A percentile compares a stretch with the other conserved stretches of the same genome.
Conservation (phyloP, 2,113 vertebrate species). For the Hydrochoerus hydrochaeris region DNA sequence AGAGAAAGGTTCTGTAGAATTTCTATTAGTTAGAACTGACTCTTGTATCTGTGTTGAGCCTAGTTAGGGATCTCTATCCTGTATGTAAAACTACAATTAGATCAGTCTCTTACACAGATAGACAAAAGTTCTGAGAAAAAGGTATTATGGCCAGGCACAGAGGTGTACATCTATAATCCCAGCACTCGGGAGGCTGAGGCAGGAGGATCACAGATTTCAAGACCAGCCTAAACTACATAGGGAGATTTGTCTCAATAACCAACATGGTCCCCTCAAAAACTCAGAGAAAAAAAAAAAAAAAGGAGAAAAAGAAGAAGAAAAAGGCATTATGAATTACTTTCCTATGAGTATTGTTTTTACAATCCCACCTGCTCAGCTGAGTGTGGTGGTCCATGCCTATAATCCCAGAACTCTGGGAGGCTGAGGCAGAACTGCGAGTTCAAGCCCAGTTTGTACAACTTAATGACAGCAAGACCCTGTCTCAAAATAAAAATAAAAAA, state of each 20-base stretch:
- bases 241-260: not conserved
- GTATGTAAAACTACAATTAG: not conserved
- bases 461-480: not conserved
- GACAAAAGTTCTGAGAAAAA: not conserved
- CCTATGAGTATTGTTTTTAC: not conserved
- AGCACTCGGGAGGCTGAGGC: not conserved
- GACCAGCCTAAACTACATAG: not conserved
- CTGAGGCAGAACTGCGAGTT: not conserved
- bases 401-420: not conserved
- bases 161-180: not conserved
- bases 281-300: not conserved
- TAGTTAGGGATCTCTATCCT: not conserved
- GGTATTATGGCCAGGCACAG: no score
- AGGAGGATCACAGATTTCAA: not conserved
- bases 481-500: not conserved
- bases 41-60: not conserved
- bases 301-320: not conserved
- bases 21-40: slow-evolving; percentile 18
- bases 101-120: not conserved
- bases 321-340: slow-evolving; percentile 28
- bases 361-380: not conserved
- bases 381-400: not conserved
- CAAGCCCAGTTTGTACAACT: not conserved
- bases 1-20: slow-evolving; percentile 13
- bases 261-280: not conserved